Conservation (phyloP, 2,113 vertebrate genomes). For the Ctenodactylus gundi region DNA sequence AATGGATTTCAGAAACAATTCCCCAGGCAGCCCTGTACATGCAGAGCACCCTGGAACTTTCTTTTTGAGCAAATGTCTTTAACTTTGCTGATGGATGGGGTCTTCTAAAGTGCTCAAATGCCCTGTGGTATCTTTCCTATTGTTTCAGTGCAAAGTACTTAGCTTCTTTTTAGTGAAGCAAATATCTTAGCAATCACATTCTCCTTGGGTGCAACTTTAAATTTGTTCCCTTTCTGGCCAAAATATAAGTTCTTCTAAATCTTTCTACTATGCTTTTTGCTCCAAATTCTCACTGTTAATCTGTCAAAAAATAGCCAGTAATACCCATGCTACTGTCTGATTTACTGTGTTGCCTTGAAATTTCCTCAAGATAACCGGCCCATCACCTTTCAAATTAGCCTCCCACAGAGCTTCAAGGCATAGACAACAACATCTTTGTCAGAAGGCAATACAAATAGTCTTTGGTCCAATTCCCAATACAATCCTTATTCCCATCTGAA, state of each 20-base stretch:
- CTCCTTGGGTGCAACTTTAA: background rate
- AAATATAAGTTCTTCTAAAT: background rate
- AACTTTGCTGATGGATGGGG: no score
- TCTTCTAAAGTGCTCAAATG: background rate
- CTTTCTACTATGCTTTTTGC: background rate
- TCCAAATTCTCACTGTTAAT: background rate
- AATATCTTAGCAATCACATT: background rate
- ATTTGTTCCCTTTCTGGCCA: background rate
- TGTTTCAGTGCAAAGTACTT: background rate
- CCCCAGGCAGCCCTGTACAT: background rate
- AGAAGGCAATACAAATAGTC: background rate
- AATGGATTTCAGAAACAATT: background rate
- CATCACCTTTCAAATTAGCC: background rate
- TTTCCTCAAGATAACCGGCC: background rate
- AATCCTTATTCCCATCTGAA: background rate
- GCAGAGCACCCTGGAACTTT: background rate
- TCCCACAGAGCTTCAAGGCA: background rate
- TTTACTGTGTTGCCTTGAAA: background rate
- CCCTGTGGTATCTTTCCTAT: background rate
- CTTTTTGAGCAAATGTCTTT: background rate
- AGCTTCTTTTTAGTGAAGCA: background rate
- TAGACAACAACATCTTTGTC: background rate
- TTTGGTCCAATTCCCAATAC: background rate
- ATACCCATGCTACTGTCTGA: background rate
- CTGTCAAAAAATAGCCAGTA: background rate